phyloP scores from a whole-genome alignment of 2,888 invertebrate species.

The Cheilosia urbana region DNA sequence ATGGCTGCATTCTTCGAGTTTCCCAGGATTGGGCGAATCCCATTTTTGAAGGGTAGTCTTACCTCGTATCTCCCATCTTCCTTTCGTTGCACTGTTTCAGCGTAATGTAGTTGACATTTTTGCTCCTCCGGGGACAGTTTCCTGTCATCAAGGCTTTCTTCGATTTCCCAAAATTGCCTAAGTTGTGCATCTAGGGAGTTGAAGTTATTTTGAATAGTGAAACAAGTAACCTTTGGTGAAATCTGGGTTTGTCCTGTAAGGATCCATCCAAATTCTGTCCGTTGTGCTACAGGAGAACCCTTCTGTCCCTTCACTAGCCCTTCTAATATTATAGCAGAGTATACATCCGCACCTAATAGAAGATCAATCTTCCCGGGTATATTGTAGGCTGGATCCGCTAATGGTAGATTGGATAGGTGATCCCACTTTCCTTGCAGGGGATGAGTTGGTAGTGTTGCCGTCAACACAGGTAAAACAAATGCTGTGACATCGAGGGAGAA shows the following conservation, averaged over 20 bases:
- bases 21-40: background rate
- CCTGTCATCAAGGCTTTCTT: background rate
- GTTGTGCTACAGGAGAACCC: slow-evolving; percentile 25
- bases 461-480: slow-evolving; percentile 5
- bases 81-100: background rate
- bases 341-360: no score
- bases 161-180: background rate
- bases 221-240: background rate
- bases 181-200: slow-evolving; percentile 2
- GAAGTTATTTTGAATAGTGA: slow-evolving; percentile 6
- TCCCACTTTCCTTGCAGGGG: background rate
- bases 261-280: slow-evolving; percentile 34
- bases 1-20: slow-evolving; percentile 23
- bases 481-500: slow-evolving; percentile 16
- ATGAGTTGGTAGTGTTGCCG: background rate
- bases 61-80: slow-evolving; percentile 24
- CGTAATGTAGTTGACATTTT: slow-evolving; percentile 1
- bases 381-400: slow-evolving; percentile 18
- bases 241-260: background rate
- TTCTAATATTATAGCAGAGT: no score
- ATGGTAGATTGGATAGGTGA: slow-evolving; percentile 2
- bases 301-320: background rate
- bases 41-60: background rate
- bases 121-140: background rate
- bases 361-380: slow-evolving; percentile 8